Evolutionary conservation across 2,888 invertebrate genomes (phyloP).

Genomic region (Sminthurinus aureus): DNA sequence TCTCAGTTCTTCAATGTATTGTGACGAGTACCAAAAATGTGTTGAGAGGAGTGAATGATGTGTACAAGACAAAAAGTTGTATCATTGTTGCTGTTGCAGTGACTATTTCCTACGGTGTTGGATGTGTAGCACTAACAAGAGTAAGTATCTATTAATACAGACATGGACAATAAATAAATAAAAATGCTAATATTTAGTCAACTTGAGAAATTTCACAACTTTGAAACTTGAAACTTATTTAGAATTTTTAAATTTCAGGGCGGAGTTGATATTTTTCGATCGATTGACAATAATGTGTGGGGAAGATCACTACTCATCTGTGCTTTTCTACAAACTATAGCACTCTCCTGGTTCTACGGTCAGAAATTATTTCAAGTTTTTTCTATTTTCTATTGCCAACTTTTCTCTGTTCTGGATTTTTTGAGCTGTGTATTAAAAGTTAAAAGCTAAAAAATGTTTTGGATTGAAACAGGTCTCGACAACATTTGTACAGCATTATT

Average conservation of each 20-base stretch:
- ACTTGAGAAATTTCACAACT: background rate
- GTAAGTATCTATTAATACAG: background rate
- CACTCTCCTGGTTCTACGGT: slow-evolving; percentile 37
- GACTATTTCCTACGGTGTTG: background rate
- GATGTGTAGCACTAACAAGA: background rate
- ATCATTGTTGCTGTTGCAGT: slow-evolving; percentile 10
- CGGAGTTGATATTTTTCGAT: slow-evolving; percentile 13
- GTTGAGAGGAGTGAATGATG: background rate
- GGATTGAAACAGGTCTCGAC: slow-evolving; percentile 21
- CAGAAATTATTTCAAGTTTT: too few species aligned
- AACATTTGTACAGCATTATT: slow-evolving; percentile 21
- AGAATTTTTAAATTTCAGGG: slow-evolving; percentile 23
- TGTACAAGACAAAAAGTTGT: background rate
- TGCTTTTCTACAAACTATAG: slow-evolving; percentile 7
- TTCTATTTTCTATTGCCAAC: background rate
- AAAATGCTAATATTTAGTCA: background rate
- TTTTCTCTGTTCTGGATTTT: background rate
- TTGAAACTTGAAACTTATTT: background rate
- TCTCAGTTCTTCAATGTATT: slow-evolving; percentile 23
- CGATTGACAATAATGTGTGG: slow-evolving; percentile 5
- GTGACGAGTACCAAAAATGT: slow-evolving; percentile 19
- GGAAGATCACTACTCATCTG: background rate
- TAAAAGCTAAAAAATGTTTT: too few species aligned
- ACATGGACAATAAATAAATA: too few species aligned
- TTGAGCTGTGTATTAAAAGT: too few species aligned